phyloP scores from a whole-genome alignment of 2,113 vertebrate genomes.

The Holacanthus passer region DNA sequence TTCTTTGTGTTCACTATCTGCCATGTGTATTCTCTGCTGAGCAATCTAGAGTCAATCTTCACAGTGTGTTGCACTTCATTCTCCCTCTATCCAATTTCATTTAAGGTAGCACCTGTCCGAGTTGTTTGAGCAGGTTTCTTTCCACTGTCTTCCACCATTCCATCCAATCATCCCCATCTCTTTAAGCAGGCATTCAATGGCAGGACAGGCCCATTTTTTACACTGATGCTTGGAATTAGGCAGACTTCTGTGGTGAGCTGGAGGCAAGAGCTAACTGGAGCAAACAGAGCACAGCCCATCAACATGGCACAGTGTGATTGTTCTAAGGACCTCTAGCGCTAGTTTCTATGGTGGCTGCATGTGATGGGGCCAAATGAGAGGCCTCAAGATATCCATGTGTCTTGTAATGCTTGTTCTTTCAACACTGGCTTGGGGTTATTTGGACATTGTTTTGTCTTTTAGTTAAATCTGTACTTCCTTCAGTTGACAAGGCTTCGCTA shows the following conservation, averaged over 20 bases:
- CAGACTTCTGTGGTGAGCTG: constrained; percentile 48
- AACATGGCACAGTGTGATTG: constrained; percentile 51
- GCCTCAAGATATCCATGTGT: constrained; percentile 35
- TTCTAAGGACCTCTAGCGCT: constrained; percentile 50
- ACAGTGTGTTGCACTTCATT: not conserved
- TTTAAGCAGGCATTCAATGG: constrained; percentile 8
- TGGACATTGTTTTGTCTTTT: not conserved
- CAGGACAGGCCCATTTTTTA: constrained; percentile 9
- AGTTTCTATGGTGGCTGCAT: constrained; percentile 33
- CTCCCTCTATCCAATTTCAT: constrained; percentile 33
- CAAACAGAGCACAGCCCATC: constrained; percentile 56
- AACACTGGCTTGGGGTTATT: not conserved
- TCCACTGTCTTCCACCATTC: constrained; percentile 3
- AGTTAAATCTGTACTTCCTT: constrained; percentile 1
- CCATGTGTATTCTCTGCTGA: constrained; percentile 8
- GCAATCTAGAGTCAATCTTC: constrained; percentile 52
- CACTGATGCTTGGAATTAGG: constrained; percentile 66
- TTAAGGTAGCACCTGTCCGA: constrained; percentile 22
- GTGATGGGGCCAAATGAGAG: constrained; percentile 42
- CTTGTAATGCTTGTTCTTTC: constrained; percentile 4
- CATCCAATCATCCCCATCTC: constrained; percentile 28
- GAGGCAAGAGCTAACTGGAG: constrained; percentile 55
- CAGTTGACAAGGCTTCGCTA: not conserved
- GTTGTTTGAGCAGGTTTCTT: constrained; percentile 28
- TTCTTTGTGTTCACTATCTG: constrained; percentile 15